A percentile compares a stretch with the other conserved stretches of the same genome.
phyloP scores from a whole-genome alignment of 2,797 vertebrate species.

The Enteromius anoplus region DNA sequence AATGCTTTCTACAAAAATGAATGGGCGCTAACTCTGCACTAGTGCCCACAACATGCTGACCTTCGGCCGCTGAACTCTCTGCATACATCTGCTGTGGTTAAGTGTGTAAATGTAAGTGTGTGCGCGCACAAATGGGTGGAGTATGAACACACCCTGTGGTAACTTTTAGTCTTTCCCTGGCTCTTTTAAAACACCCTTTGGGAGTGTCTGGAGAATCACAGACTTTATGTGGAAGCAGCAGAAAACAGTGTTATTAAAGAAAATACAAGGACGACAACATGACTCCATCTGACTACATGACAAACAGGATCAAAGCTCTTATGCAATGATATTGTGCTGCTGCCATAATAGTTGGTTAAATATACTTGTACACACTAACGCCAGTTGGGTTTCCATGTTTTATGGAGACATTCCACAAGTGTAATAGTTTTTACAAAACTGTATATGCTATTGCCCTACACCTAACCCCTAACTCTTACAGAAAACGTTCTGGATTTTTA shows the following conservation, averaged over 20 bases:
- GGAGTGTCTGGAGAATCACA: constrained; percentile 15
- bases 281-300: background rate
- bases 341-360: constrained; percentile 13
- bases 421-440: background rate
- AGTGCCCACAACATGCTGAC: constrained; percentile 34
- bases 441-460: background rate
- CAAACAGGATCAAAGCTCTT: constrained; percentile 13
- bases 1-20: constrained; percentile 42
- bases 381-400: no score
- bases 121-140: constrained; percentile 32
- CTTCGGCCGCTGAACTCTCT: constrained; percentile 2
- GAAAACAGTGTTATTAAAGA: constrained; percentile 17
- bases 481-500: background rate
- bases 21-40: constrained; percentile 24
- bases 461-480: background rate
- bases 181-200: constrained; percentile 37
- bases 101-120: constrained; percentile 33
- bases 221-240: background rate
- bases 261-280: background rate
- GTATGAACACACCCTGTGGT: constrained; percentile 56
- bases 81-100: constrained; percentile 29
- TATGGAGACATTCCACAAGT: background rate
- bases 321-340: background rate
- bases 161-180: constrained; percentile 32
- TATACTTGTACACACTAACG: background rate